Evolutionary conservation across 2,888 invertebrate genomes (phyloP).

Genomic region (Leptinotarsa haldemani): DNA sequence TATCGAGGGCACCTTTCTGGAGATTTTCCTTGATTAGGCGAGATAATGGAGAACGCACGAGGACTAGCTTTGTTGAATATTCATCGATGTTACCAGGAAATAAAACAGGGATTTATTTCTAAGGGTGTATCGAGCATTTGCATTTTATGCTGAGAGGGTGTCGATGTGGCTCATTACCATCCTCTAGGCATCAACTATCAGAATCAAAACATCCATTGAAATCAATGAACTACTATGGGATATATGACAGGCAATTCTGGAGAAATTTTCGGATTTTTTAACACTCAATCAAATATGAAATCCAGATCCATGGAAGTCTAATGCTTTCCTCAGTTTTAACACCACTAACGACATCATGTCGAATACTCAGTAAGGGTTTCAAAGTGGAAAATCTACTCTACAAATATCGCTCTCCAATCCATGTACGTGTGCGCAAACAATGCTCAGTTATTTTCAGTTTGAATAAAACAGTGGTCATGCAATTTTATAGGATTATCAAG

Average conservation of each 20-base stretch:
- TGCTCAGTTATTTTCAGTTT: not conserved
- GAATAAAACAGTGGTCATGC: not conserved
- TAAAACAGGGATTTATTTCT: slow-evolving; percentile 5
- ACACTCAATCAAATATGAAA: too few relatives aligned
- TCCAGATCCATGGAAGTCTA: too few relatives aligned
- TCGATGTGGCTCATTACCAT: not conserved
- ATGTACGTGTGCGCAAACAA: not conserved
- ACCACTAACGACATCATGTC: too few relatives aligned
- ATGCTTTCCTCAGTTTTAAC: too few relatives aligned
- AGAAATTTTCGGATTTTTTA: too few relatives aligned
- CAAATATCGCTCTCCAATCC: too few relatives aligned
- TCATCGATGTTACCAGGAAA: not conserved
- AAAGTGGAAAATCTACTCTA: too few relatives aligned
- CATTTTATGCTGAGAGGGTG: not conserved
- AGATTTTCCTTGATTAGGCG: slow-evolving; percentile 15
- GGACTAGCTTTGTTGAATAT: not conserved
- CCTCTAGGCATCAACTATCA: not conserved
- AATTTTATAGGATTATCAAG: not conserved
- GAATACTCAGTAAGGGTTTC: too few relatives aligned
- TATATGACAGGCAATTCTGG: too few relatives aligned
- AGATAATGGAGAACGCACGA: not conserved
- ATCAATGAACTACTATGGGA: too few relatives aligned
- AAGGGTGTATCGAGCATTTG: not conserved
- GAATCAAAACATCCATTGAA: too few relatives aligned
- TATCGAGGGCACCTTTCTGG: slow-evolving; percentile 5